Evolutionary conservation across 1,140 invertebrate species (phyloP), one percentile per base, ranked within the genome.

Genomic region (Solen grandis): DNA sequence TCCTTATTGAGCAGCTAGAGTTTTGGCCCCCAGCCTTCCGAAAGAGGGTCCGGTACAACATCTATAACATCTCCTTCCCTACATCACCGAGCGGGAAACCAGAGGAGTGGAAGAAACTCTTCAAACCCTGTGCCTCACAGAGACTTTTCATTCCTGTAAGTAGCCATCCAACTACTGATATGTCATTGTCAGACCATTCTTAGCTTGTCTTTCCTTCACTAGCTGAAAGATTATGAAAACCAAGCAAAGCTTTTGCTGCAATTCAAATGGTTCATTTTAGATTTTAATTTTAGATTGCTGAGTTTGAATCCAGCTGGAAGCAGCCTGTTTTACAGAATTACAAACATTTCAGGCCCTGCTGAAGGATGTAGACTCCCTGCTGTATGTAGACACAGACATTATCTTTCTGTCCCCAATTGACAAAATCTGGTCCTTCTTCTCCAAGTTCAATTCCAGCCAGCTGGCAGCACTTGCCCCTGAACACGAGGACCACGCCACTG

Each of bases 381-480:
- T 99, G n/a, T 99, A 99, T 89, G 95, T 99, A 8, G 97, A 99
- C 88, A 98, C 97, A 2, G 97, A 99, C 87, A 95, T 96, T 8
- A 88, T 99, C 62, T 98, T 99, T 90, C 89, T 99, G 16, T 95
- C 95, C 5, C 95, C 97, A 2, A 93, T 96, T 4, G 95, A 96
- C 85, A 93, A 96, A 55, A 91, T 99, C 60, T 99, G 97, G 97
- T 88, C 93, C 35, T 94, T 95, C 90, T 99, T 99, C 90, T 92
- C 93, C 36, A 93, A 94, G 70, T 98, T 99, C 94, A 98, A 98
- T 92, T 93, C 93, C 4, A 95, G 94, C 52, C 97, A 99, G 88
- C 94, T 99, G 86, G 97, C 97, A 59, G 97, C 96, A 0, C 91
- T 99, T 78, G 94, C 96, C 29, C 95, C 96, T 2, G 98, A 99